Evolutionary conservation across 2,113 vertebrate species (phyloP), one percentile per base, ranked within the genome.

Genomic region (Bubalus kerabau): DNA sequence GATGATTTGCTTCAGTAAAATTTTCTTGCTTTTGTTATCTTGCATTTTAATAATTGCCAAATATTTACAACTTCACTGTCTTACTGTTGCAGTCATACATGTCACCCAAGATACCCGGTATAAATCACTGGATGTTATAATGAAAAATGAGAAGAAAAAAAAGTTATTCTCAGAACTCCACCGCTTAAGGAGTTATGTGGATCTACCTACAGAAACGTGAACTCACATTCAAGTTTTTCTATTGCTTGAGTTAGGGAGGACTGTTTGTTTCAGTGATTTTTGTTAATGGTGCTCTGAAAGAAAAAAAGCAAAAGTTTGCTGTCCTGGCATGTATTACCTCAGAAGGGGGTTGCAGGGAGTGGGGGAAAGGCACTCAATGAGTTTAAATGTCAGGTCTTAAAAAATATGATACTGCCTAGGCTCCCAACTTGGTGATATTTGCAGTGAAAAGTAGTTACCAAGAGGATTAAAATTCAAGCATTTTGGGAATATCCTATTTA

Each of bases 1-100:
- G 60, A 74, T 89, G n/a, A 85, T n/a, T 57, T 93, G n/a, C 48
- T 87, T 80, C 43, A 64, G 85, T 54, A 90, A 48, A 64, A 36
- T 93, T 90, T 92, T 87, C 54, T 87, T 94, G 28, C 56, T 82
- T 52, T 74, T 85, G 30, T 88, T 94, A 84, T 48, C 74, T 94
- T 83, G 48, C 9, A 23, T 82, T 50, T 87, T 94, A 57, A 24
- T 93, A 85, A 95, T 17, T 86, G 52, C 60, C 71, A 94, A 46
- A 84, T 71, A 54, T 62, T 71, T 93, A 52, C 84, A 92, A 48
- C 30, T 86, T 91, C 54, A 85, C 67, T 56, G 40, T 64, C 46
- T 93, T 74, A 84, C 23, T 74, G 17, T 40, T 87, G 54, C 26
- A 64, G 24, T 56, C 28, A 57, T 36, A 80, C 52, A n/a, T 43